phyloP scores from a whole-genome alignment of 2,113 vertebrate genomes.

The Apteryx owenii region DNA sequence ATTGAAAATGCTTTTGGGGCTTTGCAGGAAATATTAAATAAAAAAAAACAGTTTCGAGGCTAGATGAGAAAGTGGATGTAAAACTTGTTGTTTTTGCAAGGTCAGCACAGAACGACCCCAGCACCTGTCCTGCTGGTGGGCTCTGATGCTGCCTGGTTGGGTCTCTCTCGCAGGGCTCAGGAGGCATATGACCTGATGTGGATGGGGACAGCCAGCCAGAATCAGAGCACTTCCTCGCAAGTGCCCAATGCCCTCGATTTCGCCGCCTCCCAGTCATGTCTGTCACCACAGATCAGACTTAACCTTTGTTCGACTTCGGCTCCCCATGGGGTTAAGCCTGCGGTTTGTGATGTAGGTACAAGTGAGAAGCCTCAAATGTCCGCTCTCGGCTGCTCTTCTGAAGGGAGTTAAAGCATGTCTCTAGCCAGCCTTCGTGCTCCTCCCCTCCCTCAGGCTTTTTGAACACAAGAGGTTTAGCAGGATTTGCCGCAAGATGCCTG shows the following conservation, averaged over 20 bases:
- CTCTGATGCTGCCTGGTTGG: neutral
- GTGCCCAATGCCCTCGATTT: neutral
- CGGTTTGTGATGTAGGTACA: neutral
- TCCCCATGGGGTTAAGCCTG: accelerated
- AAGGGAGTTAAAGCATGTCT: neutral
- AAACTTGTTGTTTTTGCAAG: neutral
- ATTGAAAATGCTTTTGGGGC: neutral
- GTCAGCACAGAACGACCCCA: neutral
- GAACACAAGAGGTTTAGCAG: neutral
- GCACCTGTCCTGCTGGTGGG: neutral
- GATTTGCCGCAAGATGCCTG: neutral
- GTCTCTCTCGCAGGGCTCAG: neutral
- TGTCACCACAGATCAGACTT: neutral
- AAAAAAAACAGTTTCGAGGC: neutral
- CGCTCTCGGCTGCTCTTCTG: neutral
- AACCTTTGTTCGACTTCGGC: neutral
- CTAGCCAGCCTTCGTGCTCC: accelerated
- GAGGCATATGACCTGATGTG: neutral
- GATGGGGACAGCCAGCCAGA: neutral
- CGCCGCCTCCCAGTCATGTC: neutral
- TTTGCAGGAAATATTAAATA: neutral
- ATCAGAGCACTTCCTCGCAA: neutral
- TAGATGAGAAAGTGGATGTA: neutral
- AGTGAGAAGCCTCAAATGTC: neutral
- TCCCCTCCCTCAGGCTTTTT: neutral